Conservation (phyloP, 2,113 vertebrate genomes). For the Leucopsar rothschildi region DNA sequence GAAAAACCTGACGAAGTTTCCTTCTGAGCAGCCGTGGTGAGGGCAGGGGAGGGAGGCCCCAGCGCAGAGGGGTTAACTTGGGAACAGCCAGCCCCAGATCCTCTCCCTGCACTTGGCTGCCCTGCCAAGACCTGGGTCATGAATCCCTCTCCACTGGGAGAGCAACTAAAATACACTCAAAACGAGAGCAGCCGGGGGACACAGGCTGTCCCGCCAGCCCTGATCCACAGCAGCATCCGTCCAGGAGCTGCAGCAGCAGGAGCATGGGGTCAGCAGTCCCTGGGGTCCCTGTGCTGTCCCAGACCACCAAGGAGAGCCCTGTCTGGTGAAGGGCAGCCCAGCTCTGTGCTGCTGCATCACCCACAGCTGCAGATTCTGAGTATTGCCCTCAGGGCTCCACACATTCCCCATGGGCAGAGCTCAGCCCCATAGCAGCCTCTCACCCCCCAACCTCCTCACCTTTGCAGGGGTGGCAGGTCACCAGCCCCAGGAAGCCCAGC, state of each 20-base stretch:
- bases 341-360: neutral
- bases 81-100: neutral
- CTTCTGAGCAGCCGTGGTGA: neutral
- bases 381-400: neutral
- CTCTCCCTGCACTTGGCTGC: neutral
- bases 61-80: neutral
- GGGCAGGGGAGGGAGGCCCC: neutral
- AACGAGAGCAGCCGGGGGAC: neutral
- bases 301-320: neutral
- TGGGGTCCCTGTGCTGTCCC: neutral
- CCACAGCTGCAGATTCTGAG: fast-evolving
- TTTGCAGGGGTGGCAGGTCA: constrained; percentile 93
- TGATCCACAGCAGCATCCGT: neutral
- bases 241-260: neutral
- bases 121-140: neutral
- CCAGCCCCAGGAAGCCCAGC: constrained; percentile 89
- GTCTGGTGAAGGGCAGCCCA: neutral
- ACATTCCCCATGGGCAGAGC: neutral
- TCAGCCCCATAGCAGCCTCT: neutral
- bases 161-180: neutral
- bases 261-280: neutral
- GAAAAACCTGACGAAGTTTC: neutral
- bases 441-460: constrained; percentile 64
- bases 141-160: neutral
- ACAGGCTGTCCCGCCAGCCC: neutral